Conservation (phyloP, 2,113 vertebrate species). For the Amphiprion ocellaris region DNA sequence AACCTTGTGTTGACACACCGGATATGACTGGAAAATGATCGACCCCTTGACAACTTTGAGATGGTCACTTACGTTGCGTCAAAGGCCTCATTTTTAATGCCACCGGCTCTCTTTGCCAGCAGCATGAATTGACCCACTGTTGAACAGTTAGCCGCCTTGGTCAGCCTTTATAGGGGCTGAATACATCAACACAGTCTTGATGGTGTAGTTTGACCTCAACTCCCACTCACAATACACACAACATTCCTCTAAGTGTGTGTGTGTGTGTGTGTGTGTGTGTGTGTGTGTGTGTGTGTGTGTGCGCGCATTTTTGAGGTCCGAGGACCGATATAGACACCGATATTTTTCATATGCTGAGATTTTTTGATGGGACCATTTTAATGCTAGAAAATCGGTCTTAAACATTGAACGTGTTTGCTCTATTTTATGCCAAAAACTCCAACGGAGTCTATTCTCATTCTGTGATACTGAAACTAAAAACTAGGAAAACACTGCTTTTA, state of each 20-base stretch:
- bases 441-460: neutral
- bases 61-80: conserved; percentile 60
- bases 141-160: conserved; percentile 32
- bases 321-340: neutral
- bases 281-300: conserved; percentile 28
- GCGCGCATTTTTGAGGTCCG: conserved; percentile 4
- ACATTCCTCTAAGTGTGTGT: conserved; percentile 54
- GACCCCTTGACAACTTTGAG: conserved; percentile 47
- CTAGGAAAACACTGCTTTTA: neutral
- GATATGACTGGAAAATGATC: conserved; percentile 36
- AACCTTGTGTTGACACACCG: conserved; percentile 15
- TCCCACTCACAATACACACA: conserved; percentile 70
- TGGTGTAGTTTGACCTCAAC: conserved; percentile 70
- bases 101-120: conserved; percentile 19
- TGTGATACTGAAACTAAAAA: neutral
- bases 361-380: neutral
- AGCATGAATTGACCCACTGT: conserved; percentile 71
- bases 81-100: conserved; percentile 49
- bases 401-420: too few species aligned
- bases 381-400: too few species aligned
- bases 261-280: conserved; percentile 23
- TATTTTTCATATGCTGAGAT: neutral
- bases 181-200: conserved; percentile 73
- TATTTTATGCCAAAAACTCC: neutral
- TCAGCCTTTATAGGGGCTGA: conserved; percentile 63